These are phyloP conservation scores for Myocastor coypus DNA, from an alignment of 2,113 vertebrate genomes.

Conservation along the genomic window DNA sequence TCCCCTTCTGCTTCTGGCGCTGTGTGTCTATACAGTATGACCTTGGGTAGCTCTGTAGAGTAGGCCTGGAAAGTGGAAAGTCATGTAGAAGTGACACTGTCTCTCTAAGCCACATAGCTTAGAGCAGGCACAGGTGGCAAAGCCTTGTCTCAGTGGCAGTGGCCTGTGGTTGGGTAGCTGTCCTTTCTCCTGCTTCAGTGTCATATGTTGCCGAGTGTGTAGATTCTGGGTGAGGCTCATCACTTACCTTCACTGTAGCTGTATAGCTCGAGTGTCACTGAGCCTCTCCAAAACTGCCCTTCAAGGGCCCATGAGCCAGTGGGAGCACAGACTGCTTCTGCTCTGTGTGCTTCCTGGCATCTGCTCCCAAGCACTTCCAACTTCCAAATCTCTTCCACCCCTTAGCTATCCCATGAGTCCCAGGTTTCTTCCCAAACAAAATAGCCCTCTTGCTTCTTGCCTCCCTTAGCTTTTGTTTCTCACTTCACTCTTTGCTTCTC, in stretches of 20 bases:
- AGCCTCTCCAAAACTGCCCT: not conserved
- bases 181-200: not conserved
- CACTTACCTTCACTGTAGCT: not conserved
- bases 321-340: not conserved
- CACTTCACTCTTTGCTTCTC: not conserved
- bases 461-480: not conserved
- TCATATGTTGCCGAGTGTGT: not conserved
- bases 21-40: not conserved
- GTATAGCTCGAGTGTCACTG: not conserved
- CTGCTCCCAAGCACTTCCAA: not conserved
- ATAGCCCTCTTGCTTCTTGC: not conserved
- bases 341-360: not conserved
- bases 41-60: not conserved
- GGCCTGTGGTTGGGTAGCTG: not conserved
- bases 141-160: not conserved
- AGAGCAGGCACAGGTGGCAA: not conserved
- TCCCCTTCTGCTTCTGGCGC: not conserved
- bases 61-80: not conserved
- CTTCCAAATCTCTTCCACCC: not conserved
- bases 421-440: not conserved
- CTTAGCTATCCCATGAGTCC: too few species aligned
- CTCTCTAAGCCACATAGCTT: not conserved
- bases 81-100: not conserved
- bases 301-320: not conserved
- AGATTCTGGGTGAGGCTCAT: not conserved